Conservation (phyloP, 2,797 vertebrate species). For the Sandelia bainsii region DNA sequence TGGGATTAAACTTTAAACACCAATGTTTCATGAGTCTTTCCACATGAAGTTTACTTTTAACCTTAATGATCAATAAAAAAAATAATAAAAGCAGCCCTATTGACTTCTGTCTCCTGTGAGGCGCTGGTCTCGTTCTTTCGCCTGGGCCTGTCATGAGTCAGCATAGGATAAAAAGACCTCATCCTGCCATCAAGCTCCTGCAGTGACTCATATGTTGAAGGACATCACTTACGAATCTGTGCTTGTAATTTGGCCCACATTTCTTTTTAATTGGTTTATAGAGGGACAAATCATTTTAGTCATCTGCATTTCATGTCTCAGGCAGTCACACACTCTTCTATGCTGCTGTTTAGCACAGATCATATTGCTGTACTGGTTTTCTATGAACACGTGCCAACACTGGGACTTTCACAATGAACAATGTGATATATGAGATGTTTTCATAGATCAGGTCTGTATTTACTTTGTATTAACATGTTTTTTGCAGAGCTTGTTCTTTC, state of each 20-base stretch:
- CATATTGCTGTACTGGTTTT: not conserved
- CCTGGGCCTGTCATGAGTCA: not conserved
- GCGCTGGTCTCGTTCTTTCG: not conserved
- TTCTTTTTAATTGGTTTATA: conserved; percentile 11
- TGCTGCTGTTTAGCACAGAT: not conserved
- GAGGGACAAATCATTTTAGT: not conserved
- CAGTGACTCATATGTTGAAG: conserved; percentile 4
- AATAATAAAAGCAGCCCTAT: conserved; percentile 9
- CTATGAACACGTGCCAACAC: not conserved
- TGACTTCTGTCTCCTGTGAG: not conserved
- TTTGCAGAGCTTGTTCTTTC: not conserved
- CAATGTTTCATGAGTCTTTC: not conserved
- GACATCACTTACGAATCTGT: conserved; percentile 11
- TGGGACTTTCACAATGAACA: not conserved
- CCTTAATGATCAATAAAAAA: not conserved
- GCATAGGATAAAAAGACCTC: not conserved
- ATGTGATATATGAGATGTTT: not conserved
- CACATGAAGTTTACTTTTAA: not conserved
- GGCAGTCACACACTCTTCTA: not conserved
- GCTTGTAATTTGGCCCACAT: not conserved
- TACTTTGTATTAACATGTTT: not conserved
- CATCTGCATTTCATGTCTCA: not conserved
- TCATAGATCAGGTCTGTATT: not conserved
- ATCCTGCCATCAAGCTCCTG: not conserved
- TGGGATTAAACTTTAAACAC: not conserved